Evolutionary conservation across 1,140 invertebrate genomes (phyloP), one percentile per base, ranked within the genome.

Genomic region (Drosophila triauraria): DNA sequence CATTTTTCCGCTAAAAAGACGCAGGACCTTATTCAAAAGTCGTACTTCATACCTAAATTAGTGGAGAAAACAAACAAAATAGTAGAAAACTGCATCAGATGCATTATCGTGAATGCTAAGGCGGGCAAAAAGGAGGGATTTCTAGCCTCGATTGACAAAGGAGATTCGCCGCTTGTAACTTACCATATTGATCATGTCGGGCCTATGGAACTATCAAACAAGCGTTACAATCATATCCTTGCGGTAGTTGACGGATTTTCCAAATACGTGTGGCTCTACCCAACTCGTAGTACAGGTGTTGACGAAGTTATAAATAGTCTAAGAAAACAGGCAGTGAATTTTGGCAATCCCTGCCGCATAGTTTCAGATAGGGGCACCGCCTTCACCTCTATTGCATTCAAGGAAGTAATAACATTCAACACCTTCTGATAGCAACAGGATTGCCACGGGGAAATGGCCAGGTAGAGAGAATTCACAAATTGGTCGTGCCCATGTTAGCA

Each of bases 211-310:
- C 43, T 76, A 7, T 92, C 92, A 0, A 76, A 75, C 12, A 94
- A 94, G 44, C 74, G 76, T 7, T 94, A 94, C 60, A 85, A 91
- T 35, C 79, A 93, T 63, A 81, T 94, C 3, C 80, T 93, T 0
- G 86, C 78, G 0, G 64, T 94, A 1, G 71, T 93, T 3, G 92
- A 70, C n/a, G 27, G 47, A 10, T 64, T 63, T 17, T 64, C 15
- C 1, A 57, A 64, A 20, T 68, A 48, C 27, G 64, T 51, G 1
- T 46, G 72, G 51, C 15, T 69, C 10, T 46, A 69, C 46, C 62
- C 53, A 4, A 74, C 48, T 30, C 23, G 47, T 25, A 59, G 62
- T 15, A 65, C 61, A 1, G 70, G 54, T 13, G 51, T 20, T 0
- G 65, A 75, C 15, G 65, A 69, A 15, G 58, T 75, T 0, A 9